Conservation (phyloP, 2,888 invertebrate genomes). For the Xestoiulus laeticollis region DNA sequence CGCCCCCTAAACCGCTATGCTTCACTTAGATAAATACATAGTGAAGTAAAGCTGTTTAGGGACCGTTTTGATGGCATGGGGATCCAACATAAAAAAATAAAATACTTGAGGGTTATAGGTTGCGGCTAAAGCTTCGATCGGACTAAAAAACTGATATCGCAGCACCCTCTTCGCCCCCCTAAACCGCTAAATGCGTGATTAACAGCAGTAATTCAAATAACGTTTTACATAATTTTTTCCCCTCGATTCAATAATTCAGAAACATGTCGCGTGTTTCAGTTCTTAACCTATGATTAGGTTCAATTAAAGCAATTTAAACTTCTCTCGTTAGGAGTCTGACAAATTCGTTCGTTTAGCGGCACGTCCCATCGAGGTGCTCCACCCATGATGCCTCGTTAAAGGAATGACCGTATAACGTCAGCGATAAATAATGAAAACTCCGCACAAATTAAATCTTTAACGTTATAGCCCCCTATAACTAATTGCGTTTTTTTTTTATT, state of each 20-base stretch:
- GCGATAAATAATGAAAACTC: neutral
- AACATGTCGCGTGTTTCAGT: neutral
- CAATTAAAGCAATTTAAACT: neutral
- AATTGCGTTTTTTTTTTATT: conserved; percentile 18
- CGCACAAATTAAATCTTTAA: conserved; percentile 8
- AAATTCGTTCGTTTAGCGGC: neutral
- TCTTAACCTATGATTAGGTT: neutral
- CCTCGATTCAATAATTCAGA: neutral
- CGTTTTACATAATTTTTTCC: neutral
- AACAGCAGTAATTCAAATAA: neutral
- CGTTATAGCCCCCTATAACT: neutral
- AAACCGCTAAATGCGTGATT: no score
- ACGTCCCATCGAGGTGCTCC: neutral
- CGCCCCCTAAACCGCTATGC: no score
- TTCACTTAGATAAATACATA: no score
- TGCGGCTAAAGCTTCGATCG: no score
- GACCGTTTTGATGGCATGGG: no score
- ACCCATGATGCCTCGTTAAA: neutral
- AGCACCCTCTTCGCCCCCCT: no score
- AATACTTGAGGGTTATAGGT: no score
- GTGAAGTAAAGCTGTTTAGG: no score
- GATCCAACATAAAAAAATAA: no score
- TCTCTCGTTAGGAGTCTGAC: neutral
- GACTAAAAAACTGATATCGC: no score
- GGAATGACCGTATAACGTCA: neutral